Evolutionary conservation across 2,888 invertebrate genomes (phyloP), one percentile per base, ranked within the genome.

Genomic region (Lepidocyrtoides sp.): DNA sequence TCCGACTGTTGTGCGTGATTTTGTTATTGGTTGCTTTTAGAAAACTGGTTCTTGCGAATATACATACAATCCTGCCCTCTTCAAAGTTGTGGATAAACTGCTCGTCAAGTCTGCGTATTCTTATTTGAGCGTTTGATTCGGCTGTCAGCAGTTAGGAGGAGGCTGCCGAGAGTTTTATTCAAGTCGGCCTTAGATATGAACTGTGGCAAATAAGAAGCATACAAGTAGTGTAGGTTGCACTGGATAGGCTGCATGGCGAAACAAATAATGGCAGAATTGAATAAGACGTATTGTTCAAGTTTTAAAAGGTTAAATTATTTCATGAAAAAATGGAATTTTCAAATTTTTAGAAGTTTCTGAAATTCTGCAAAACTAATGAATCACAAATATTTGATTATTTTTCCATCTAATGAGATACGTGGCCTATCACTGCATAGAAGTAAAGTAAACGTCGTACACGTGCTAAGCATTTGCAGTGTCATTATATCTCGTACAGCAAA

Each of bases 71-170:
- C 54, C 60, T 84, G 83, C 83, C 83, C 48, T 84, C 83, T 84
- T 66, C 32, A 14, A 26, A n/a, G 44, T 10, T n/a, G 17, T 32
- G 12, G 4, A 0, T 3, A 44, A 51, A 84, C 83, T 84, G 66
- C 10, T 23, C 17, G 17, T 3, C 2, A n/a, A 20, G 10, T 5
- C 12, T 8, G 5, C 20, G 17, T 17, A 0, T 41, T 41, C 14
- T 20, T 12, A n/a, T n/a, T 77, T 12, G 54, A 12, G 20, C 32
- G 36, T 36, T 20, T 85, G 85, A 26, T 85, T 85, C 36, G 54
- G 10, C 44, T 23, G 23, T n/a, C 14, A 0, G 17, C 57, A 60
- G 85, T 20, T 57, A 85, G 85, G 85, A 85, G 85, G 85, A 85
- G 85, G 75, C 36, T 72, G 85, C 54, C 32, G 72, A 85, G 26